phyloP scores from a whole-genome alignment of 2,797 vertebrate species.

The Falco novaeseelandiae region DNA sequence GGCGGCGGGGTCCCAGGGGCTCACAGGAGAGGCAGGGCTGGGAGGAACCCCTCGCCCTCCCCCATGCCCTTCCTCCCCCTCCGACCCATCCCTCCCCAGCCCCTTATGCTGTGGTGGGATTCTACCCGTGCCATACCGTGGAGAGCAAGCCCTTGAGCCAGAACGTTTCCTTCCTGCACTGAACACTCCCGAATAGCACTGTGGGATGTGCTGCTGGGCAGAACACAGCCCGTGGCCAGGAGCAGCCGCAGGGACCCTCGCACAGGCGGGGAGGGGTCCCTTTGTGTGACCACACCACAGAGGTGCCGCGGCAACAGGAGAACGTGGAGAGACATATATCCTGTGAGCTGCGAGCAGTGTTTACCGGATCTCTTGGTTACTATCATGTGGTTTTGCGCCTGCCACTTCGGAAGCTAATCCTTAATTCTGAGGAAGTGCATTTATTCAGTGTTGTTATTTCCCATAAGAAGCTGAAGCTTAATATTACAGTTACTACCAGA shows the following conservation, averaged over 20 bases:
- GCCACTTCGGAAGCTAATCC: neutral
- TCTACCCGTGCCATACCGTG: neutral
- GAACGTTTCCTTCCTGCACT: neutral
- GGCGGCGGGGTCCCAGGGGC: neutral
- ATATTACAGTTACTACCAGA: neutral
- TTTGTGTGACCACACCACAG: accelerated
- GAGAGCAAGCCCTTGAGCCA: neutral
- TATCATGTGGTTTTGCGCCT: neutral
- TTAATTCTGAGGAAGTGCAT: neutral
- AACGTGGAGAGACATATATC: accelerated
- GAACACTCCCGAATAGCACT: neutral
- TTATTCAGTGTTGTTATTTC: neutral
- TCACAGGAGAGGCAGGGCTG: neutral
- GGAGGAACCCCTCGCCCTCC: neutral
- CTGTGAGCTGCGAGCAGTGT: neutral
- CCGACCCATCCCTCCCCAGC: neutral
- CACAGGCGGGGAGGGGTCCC: neutral
- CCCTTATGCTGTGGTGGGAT: neutral
- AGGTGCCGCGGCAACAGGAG: neutral
- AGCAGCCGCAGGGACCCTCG: neutral
- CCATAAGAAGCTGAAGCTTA: neutral
- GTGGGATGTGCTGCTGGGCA: neutral
- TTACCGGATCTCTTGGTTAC: neutral
- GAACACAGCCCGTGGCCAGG: accelerated
- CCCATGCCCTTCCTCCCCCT: neutral